Evolutionary conservation across 2,797 vertebrate species (phyloP).

Genomic region (Lepilemur ruficaudatus): DNA sequence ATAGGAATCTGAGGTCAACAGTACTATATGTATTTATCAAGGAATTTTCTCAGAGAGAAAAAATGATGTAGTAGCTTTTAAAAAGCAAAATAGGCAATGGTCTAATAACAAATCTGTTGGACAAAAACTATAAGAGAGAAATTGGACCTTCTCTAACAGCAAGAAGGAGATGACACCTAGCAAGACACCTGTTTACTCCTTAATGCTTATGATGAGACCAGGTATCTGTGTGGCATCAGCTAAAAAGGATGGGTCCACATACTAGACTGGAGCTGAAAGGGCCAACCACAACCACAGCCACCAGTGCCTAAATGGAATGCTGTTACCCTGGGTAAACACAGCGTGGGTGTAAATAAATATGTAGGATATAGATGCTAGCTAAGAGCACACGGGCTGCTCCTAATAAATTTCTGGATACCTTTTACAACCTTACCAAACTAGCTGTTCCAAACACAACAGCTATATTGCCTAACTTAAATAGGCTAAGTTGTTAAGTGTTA

Average conservation of each 20-base stretch:
- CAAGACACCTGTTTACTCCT: background rate
- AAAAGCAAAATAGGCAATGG: background rate
- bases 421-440: constrained; percentile 37
- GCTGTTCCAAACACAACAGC: constrained; percentile 20
- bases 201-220: background rate
- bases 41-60: constrained; percentile 31
- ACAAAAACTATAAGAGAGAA: background rate
- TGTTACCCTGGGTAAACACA: background rate
- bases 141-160: background rate
- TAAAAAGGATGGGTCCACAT: constrained; percentile 2
- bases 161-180: background rate
- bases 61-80: background rate
- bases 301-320: background rate
- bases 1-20: background rate
- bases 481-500: constrained; percentile 26
- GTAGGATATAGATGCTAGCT: background rate
- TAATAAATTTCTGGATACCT: background rate
- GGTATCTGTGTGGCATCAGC: background rate
- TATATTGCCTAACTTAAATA: background rate
- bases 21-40: constrained; percentile 2
- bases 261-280: background rate
- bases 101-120: constrained; percentile 28
- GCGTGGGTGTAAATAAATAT: background rate
- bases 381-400: background rate
- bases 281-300: background rate